phyloP scores from a whole-genome alignment of 2,888 invertebrate genomes.

The Patella caerulea region DNA sequence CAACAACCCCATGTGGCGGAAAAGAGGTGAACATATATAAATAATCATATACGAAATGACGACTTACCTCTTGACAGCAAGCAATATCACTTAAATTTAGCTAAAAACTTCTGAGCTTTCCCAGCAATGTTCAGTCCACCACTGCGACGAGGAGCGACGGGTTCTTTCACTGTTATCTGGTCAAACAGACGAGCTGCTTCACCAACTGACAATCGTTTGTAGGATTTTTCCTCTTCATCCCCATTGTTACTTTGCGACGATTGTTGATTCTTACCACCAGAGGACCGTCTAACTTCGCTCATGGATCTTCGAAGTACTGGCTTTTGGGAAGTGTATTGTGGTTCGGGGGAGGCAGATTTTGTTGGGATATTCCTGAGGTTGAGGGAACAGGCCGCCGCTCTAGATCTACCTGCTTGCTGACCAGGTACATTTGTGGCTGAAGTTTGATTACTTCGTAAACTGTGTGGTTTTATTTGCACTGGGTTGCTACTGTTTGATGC shows the following conservation, averaged over 20 bases:
- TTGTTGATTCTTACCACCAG: background rate
- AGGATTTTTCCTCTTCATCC: background rate
- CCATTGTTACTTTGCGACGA: background rate
- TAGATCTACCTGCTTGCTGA: background rate
- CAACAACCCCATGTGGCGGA: too few relatives aligned
- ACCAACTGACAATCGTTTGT: background rate
- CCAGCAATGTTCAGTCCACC: background rate
- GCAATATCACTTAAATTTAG: background rate
- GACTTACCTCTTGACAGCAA: too few relatives aligned
- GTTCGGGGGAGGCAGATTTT: background rate
- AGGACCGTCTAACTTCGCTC: background rate
- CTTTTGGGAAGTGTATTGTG: background rate
- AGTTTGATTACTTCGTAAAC: background rate
- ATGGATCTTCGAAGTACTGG: background rate
- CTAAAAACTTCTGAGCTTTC: conserved; percentile 1
- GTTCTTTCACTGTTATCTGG: background rate
- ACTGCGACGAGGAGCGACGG: background rate
- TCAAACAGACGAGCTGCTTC: conserved; percentile 1
- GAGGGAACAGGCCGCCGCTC: background rate
- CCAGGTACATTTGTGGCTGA: background rate
- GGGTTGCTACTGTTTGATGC: background rate
- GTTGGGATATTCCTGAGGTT: background rate
- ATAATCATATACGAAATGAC: too few relatives aligned
- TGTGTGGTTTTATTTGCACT: too few relatives aligned
- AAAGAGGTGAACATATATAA: too few relatives aligned